Percentiles rank a stretch among this genome's conserved stretches.
phyloP scores from a whole-genome alignment of 1,140 invertebrate genomes.

The Chironomus striatipennis region DNA sequence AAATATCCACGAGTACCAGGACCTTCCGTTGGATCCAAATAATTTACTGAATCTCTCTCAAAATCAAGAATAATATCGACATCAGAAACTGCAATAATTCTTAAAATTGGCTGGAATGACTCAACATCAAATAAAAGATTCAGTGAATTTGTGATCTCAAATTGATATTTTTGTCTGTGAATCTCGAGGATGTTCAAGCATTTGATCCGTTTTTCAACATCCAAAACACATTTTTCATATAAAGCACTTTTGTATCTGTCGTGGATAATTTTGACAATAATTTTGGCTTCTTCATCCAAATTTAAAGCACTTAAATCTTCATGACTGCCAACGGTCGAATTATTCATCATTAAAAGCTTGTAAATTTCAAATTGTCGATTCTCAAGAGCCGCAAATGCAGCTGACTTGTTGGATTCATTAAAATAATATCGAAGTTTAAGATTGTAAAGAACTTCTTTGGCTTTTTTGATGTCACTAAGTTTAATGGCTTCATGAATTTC shows the following conservation, averaged over 20 bases:
- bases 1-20: background rate
- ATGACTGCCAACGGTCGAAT: background rate
- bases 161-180: background rate
- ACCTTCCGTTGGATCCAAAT: background rate
- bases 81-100: background rate
- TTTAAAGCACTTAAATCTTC: background rate
- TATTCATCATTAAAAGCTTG: background rate
- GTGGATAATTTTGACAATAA: background rate
- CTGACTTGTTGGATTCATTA: background rate
- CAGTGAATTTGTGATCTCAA: background rate
- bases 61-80: background rate
- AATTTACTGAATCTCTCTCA: background rate
- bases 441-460: background rate
- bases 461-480: background rate
- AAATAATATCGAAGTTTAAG: background rate
- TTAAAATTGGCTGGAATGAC: background rate
- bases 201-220: background rate
- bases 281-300: background rate
- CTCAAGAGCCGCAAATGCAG: background rate
- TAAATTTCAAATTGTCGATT: background rate
- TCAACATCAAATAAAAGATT: background rate
- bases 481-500: background rate
- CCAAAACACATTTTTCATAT: background rate
- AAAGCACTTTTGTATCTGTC: background rate
- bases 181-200: background rate